Percentiles rank a stretch among this genome's conserved stretches.
These are phyloP conservation scores for Anguilla japonica DNA, from an alignment of 2,113 vertebrate species.

Conservation along the genomic window DNA sequence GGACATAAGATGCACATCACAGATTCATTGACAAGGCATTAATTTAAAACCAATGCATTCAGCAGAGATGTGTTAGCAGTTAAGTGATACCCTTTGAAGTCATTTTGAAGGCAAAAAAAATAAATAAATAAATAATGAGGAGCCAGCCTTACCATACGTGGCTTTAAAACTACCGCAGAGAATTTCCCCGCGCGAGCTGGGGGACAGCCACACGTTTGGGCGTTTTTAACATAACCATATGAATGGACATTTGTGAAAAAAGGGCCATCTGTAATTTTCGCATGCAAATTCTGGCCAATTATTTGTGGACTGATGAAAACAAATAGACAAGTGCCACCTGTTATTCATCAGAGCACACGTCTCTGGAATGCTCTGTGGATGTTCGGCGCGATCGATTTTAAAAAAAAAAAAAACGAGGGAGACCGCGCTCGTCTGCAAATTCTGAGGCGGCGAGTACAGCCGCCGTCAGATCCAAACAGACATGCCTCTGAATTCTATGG, in stretches of 20 bases:
- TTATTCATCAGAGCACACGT: slow-evolving; percentile 15
- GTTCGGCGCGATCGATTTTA: neutral
- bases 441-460: neutral
- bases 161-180: slow-evolving; percentile 72
- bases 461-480: neutral
- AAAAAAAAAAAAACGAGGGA: neutral
- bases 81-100: slow-evolving; percentile 78
- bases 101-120: slow-evolving; percentile 65
- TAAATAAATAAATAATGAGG: slow-evolving; percentile 48
- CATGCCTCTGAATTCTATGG: neutral
- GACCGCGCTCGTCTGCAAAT: neutral
- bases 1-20: slow-evolving; percentile 75
- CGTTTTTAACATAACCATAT: slow-evolving; percentile 50
- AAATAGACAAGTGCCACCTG: slow-evolving; percentile 26
- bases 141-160: slow-evolving; percentile 54
- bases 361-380: slow-evolving; percentile 13
- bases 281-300: slow-evolving; percentile 52
- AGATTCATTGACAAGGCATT: slow-evolving; percentile 88
- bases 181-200: slow-evolving; percentile 54
- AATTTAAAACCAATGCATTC: slow-evolving; percentile 87
- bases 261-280: slow-evolving; percentile 54
- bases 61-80: slow-evolving; percentile 78
- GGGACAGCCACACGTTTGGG: slow-evolving; percentile 28
- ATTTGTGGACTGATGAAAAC: slow-evolving; percentile 46
- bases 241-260: slow-evolving; percentile 60